Conservation (phyloP, 1,140 invertebrate genomes). For the Agrypnia vestita region DNA sequence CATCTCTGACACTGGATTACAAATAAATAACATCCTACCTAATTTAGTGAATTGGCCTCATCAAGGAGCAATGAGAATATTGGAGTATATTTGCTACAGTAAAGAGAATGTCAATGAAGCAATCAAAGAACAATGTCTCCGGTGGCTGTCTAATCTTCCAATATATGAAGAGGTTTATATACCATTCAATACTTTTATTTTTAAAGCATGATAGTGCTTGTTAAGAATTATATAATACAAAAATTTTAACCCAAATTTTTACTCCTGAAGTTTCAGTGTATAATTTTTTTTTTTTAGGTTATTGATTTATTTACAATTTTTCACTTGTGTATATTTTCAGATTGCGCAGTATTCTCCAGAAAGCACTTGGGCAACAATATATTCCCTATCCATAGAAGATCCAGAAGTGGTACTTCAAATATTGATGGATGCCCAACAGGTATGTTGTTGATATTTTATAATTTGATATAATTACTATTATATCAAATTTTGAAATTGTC, state of each 20-base stretch:
- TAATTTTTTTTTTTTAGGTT: too few relatives aligned
- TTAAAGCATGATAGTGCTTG: background rate
- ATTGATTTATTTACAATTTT: too few relatives aligned
- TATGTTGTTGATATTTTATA: slow-evolving; percentile 6
- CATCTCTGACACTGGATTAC: slow-evolving; percentile 67
- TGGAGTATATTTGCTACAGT: slow-evolving; percentile 67
- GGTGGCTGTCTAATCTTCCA: slow-evolving; percentile 69
- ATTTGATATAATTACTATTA: too few relatives aligned
- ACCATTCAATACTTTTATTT: slow-evolving; percentile 24
- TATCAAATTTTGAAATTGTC: too few relatives aligned
- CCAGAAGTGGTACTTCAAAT: slow-evolving; percentile 50
- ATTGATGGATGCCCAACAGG: slow-evolving; percentile 51
- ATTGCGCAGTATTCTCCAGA: slow-evolving; percentile 44
- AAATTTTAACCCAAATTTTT: too few relatives aligned
- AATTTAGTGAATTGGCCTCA: slow-evolving; percentile 68
- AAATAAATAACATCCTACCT: slow-evolving; percentile 67
- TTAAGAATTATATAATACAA: too few relatives aligned
- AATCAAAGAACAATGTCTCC: slow-evolving; percentile 66
- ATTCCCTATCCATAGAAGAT: slow-evolving; percentile 50
- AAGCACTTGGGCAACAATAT: slow-evolving; percentile 49
- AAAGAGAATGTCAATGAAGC: slow-evolving; percentile 65
- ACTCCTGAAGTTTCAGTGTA: too few relatives aligned
- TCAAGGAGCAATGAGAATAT: slow-evolving; percentile 68
- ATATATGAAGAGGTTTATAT: slow-evolving; percentile 69
- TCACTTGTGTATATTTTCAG: slow-evolving; percentile 37